These are phyloP conservation scores for Pipistrellus pygmaeus DNA, from an alignment of 2,797 vertebrate species.

Conservation along the genomic window DNA sequence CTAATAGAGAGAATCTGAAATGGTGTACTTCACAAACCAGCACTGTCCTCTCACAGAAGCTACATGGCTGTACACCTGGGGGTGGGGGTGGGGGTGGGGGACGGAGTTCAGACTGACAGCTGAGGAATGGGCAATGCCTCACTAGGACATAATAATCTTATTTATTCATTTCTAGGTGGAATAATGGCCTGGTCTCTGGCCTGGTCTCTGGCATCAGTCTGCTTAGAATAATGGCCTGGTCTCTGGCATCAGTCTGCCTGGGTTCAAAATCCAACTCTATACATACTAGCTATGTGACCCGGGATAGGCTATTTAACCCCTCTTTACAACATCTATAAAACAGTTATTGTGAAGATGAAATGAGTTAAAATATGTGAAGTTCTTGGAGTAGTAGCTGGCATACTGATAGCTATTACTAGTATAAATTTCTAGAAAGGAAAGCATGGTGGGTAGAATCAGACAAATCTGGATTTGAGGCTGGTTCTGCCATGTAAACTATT, in stretches of 20 bases:
- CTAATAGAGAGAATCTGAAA: neutral
- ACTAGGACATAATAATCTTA: neutral
- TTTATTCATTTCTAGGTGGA: neutral
- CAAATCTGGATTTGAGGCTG: neutral
- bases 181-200: neutral
- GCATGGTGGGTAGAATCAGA: neutral
- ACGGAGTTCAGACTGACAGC: neutral
- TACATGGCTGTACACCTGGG: neutral
- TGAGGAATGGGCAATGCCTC: neutral
- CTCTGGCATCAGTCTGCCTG: neutral
- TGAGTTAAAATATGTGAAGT: neutral
- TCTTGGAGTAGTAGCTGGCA: neutral
- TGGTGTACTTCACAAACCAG: neutral
- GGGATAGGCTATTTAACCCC: neutral
- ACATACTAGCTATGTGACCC: neutral
- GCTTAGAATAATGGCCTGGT: neutral
- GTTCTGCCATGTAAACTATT: neutral
- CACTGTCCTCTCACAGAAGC: neutral
- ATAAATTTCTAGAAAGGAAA: constrained; percentile 25
- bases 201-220: neutral
- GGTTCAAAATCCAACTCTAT: neutral
- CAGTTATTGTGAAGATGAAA: neutral
- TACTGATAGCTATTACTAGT: neutral
- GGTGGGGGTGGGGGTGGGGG: too few species aligned
- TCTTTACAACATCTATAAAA: neutral